Evolutionary conservation across 1,140 invertebrate genomes (phyloP).

Genomic region (Heliconius hewitsoni): DNA sequence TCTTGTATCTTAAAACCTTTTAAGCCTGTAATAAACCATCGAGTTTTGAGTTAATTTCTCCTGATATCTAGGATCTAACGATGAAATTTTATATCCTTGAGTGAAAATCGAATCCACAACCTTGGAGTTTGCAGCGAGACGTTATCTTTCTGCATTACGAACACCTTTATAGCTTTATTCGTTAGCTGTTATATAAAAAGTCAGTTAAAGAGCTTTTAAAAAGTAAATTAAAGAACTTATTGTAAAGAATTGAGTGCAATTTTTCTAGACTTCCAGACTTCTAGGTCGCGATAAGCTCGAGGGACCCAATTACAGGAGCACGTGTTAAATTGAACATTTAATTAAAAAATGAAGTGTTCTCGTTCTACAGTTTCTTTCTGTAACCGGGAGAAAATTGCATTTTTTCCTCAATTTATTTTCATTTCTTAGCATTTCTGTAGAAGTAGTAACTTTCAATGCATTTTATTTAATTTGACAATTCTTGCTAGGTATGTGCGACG

Average conservation of each 20-base stretch:
- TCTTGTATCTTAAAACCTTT: too few species aligned
- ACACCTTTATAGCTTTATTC: too few species aligned
- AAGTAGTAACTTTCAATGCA: too few species aligned
- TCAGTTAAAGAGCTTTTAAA: background rate
- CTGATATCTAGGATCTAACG: too few species aligned
- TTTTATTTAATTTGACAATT: too few species aligned
- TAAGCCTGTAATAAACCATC: too few species aligned
- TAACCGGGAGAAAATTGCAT: background rate
- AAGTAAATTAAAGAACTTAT: background rate
- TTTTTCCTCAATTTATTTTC: background rate
- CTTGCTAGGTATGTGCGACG: too few species aligned
- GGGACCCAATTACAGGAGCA: constrained; percentile 25
- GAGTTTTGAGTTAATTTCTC: too few species aligned
- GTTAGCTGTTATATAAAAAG: background rate
- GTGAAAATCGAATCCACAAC: too few species aligned
- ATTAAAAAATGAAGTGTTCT: background rate
- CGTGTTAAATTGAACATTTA: constrained; percentile 23
- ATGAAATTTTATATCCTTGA: too few species aligned
- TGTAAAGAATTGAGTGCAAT: background rate
- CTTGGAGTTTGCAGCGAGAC: too few species aligned
- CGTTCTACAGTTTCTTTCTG: background rate
- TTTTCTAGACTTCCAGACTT: constrained; percentile 12
- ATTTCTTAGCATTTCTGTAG: background rate
- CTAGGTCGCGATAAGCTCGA: constrained; percentile 25
- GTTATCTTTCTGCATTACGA: too few species aligned